Base-by-base conservation (phyloP, 2,797 vertebrate genomes). In the Ceryle rudis region DNA sequence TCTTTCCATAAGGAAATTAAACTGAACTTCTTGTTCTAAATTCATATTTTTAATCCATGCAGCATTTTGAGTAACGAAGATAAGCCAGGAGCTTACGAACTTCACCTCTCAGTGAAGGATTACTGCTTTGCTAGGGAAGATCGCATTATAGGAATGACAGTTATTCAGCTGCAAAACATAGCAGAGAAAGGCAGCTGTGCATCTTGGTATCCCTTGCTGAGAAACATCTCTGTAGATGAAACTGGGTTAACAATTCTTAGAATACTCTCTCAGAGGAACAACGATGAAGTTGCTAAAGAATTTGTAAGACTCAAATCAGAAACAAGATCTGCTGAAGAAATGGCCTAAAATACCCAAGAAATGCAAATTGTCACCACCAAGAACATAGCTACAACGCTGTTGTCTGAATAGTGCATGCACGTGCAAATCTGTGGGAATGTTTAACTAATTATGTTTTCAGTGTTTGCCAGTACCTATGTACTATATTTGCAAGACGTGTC, bases 71-170 rank as follows among this genome's bases (percentile, higher is more conserved):
- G 99, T 92, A 99, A 98, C 0, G 99, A 99, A 92, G 99, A 99
- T 11, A 98, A 98, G n/a, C 99, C 99, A 0, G 98, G 98, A 85
- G 98, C 98, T 91, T 99, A 99, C 16, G 99, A 99, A 93, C 98
- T 99, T 66, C 99, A 99, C 93, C 95, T 99, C 42, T 99, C 99
- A 0, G 99, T 99, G 83, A 99, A 99, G 96, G 99, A 99, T 97
- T 99, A 99, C 98, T 99, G 99, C 98, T 99, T 99, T 29, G 99
- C 99, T 26, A 98, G 99, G 3, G 99, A 99, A 95, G 99, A 99
- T 92, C 98, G 99, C 58, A 42, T 99, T 67, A 98, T 99, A 3
- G 99, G 99, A 80, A 99, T 99, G 99, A 98, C 99, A 0, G 99
- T 99, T 41, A 99, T 99, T 95, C 99, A 98, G 97, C 98, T 99